Evolutionary conservation across 2,113 vertebrate genomes (phyloP), one percentile per base, ranked within the genome.

Genomic region (Oenanthe melanoleuca): DNA sequence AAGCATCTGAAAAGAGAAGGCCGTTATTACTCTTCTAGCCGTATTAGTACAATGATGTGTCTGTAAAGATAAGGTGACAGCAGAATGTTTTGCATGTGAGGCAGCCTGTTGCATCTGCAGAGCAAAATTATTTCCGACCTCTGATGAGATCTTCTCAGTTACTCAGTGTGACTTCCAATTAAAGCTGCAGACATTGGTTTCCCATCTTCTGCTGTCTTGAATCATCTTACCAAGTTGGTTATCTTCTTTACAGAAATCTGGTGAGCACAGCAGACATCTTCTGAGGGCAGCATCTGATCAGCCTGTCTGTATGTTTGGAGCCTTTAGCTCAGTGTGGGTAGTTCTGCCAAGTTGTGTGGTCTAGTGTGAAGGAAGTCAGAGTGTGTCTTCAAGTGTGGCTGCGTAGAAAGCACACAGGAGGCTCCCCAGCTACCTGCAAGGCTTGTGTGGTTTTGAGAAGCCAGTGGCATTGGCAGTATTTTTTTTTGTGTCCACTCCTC

Each of bases 261-360:
- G 4, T 61, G 82, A 90, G 33, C 9, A 15, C 11, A 74, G 52
- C 52, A 71, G 33, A 7, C 1, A 0, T 28, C 8, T 71, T 55
- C n/a, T 64, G 42, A 56, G 31, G 25, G 57, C 79, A 80, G 33
- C 0, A 0, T 70, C 34, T 66, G 28, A 57, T 25, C 6, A 8
- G 31, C 20, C 20, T 45, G 11, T 52, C 50, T 47, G 14, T 24
- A 12, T 5, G 16, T 47, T 24, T 2, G 3, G 47, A 66, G 57
- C 31, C 40, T 71, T 82, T 82, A 1, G 2, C 11, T 17, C 8
- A 0, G 0, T 12, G 18, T 14, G 21, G 14, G n/a, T 44, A 42
- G 19, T 47, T 80, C 37, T 89, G 34, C 56, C 20, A 5, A 37
- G 15, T 7, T 50, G 11, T 6, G 1, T 38, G 15, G n/a, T 55